Evolutionary conservation across 2,888 invertebrate species (phyloP), one percentile per base, ranked within the genome.

Genomic region (Pinctada fucata): DNA sequence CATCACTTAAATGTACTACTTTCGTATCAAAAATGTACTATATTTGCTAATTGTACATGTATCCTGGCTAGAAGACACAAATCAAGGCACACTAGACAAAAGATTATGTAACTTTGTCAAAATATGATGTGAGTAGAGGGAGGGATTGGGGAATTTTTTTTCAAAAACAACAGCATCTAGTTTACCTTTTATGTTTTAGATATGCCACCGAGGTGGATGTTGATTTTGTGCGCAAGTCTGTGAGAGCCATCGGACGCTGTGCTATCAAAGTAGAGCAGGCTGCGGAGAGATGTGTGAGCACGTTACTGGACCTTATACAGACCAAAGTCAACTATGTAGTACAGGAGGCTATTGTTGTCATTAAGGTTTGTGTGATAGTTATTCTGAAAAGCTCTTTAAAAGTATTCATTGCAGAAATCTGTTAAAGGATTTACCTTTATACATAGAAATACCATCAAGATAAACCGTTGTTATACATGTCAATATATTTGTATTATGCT

Each of bases 271-370:
- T 96, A 73, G 99, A 99, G 92, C 97, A 97, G 6, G 99, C 99
- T 2, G 99, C 99, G 0, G 99, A 99, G 93, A 95, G 98, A 69
- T 99, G 99, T 93, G 99, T 99, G 0, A 97, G 98, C 3, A 99
- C 99, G 0, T 94, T 99, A 6, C 93, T 99, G 47, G 99, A 99
- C 92, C 94, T 99, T 76, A 99, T 99, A 91, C 99, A 99, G 93
- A 99, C 99, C 0, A 99, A 99, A 94, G 99, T 95, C 86, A 99
- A 99, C 94, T 99, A 99, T 92, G 99, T 99, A 16, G 99, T 99
- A 0, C 99, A 99, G 93, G 99, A 99, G 92, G 99, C 99, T 0
- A 99, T 99, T 83, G 99, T 99, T 10, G 99, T 99, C 47, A 99
- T 99, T 91, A 99, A 99, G 94, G 90, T 90, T 81, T 75, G 64